Evolutionary conservation across 2,888 invertebrate genomes (phyloP), one percentile per base, ranked within the genome.

Genomic region (Polietes domitor): DNA sequence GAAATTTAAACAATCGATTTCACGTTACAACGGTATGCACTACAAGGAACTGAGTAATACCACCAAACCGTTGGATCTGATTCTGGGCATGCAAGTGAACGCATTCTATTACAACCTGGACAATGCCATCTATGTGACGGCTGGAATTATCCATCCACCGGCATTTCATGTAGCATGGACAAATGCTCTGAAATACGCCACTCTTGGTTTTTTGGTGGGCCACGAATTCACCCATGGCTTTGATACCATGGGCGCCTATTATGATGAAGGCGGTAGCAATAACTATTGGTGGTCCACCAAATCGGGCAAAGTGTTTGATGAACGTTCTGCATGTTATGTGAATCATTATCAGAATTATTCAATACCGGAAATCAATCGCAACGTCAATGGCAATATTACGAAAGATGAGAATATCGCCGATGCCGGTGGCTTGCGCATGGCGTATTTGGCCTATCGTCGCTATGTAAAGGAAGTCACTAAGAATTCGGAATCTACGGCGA

Each of bases 341-440:
- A 50, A 90, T 9, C 90, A 91, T 68, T 92, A 86, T 55, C 87
- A 87, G 63, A 87, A 61, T 0, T 91, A 89, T 80, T 71, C 85
- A 0, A 88, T 91, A 80, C 89, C 92, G 1, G 90, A 91, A 76
- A 88, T 92, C 4, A 89, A 91, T 80, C 90, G 88, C 0, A 86
- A 86, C 5, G 74, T 92, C 24, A 88, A 91, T 63, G 92, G 91
- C 1, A 87, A 88, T 9, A 79, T 79, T 9, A 89, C 91, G 0
- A 88, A 87, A 80, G 89, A 91, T 71, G 92, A 92, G 72, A 91
- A 90, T 61, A 90, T 91, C 17, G 91, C 91, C 0, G 92, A 91
- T 50, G 87, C 87, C 61, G 92, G 91, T 1, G 91, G 91, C 0
- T 70, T 91, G 37, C 86, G 87, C 0, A 87, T 88, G 65, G 86